Evolutionary conservation across 2,888 invertebrate species (phyloP), one percentile per base, ranked within the genome.

Genomic region (Chrysolina haemoptera): DNA sequence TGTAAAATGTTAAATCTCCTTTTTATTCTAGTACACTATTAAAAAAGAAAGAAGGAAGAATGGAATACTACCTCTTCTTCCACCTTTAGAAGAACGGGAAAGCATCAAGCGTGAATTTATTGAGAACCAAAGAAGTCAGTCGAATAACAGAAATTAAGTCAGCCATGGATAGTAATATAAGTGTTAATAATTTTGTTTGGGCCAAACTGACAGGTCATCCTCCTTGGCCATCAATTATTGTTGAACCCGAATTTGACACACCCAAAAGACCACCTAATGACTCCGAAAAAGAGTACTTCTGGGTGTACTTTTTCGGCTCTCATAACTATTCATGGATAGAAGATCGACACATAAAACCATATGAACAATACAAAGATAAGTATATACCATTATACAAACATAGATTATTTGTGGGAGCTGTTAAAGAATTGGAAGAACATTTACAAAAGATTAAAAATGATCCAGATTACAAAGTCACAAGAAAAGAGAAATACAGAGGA

Each of bases 61-160:
- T 81, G 94, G 94, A 16, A 89, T 95, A 10, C 82, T 82, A 8
- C 96, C 96, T 0, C 85, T 89, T 73, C 80, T 96, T 75, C 96
- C 96, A 0, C 89, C 91, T 35, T 86, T 92, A 0, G 93, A 93
- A 81, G 95, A 96, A 12, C 90, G 96, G 74, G 91, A 89, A 1
- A 87, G 88, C 81, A 90, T 95, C 20, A 95, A 93, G 86, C 70
- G 66, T 18, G 76, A 78, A 48, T 78, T 64, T 62, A 68, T 76
- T 14, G 16, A 67, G 11, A 65, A 74, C 27, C 67, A 67, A 20
- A 48, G 64, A 14, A 16, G 71, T 18, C 62, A 66, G 27, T 35
- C 22, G 16, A 46, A 27, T 48, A 48, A 9, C 35, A 8, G n/a
- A 59, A 35, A 59, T 11, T 59, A 22, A n/a, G 27, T 35, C 35